Evolutionary conservation across 1,140 invertebrate species (phyloP), one percentile per base, ranked within the genome.

Genomic region (Sycophila sp.): DNA sequence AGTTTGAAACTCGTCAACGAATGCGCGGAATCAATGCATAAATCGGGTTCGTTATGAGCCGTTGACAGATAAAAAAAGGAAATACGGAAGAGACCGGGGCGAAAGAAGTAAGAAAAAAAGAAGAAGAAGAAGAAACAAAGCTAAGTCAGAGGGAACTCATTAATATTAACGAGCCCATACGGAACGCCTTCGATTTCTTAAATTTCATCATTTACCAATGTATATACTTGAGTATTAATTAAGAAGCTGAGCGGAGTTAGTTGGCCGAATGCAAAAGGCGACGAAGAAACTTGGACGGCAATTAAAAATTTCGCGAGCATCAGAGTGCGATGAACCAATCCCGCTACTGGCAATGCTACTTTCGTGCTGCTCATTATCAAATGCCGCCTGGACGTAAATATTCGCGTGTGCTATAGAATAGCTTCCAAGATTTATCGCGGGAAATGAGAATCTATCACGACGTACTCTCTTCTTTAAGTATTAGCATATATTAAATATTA

Each of bases 381-480:
- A 22, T 40, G 40, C 24, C 56, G 38, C 38, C 38, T 60, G n/a
- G 40, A 36, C 40, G 26, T 60, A 60, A 60, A 60, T n/a, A 36
- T 19, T 24, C 15, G 53, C 30, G 55, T 17, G 17, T 3, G 77
- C 82, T 84, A 75, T 77, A 60, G 81, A 82, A 80, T 77, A 82
- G 78, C 82, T 81, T 85, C 85, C 83, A 84, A 81, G 79, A 85
- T 85, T 83, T 84, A 80, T 85, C 83, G 81, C 83, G 82, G 83
- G 81, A 85, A 85, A 85, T 85, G 84, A 85, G 82, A 85, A 85
- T 85, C 80, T 84, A 81, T 81, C 79, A 76, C 79, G 80, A 83
- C 80, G n/a, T n/a, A n/a, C n/a, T n/a, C n/a, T n/a, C n/a, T n/a
- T n/a, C n/a, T n/a, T n/a, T n/a, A n/a, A n/a, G n/a, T n/a, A n/a